These are phyloP conservation scores for Anas flavirostris DNA, from an alignment of 2,797 vertebrate genomes.

Conservation along the genomic window DNA sequence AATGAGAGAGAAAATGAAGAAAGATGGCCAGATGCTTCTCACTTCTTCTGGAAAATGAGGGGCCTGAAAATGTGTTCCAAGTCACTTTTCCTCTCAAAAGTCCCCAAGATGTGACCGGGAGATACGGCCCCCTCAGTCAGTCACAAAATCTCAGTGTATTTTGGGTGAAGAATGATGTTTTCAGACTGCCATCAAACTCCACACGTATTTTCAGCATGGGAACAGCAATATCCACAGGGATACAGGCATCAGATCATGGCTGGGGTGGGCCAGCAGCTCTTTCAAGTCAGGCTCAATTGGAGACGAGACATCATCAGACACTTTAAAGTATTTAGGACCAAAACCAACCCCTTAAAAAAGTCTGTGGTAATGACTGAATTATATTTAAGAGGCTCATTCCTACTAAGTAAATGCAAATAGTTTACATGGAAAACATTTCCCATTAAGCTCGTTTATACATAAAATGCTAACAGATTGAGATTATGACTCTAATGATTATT, in stretches of 20 bases:
- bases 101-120: not conserved
- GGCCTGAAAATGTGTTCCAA: not conserved
- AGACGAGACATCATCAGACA: not conserved
- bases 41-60: not conserved
- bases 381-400: constrained; percentile 9
- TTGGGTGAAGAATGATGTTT: not conserved
- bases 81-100: not conserved
- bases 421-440: constrained; percentile 55
- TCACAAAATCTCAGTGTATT: not conserved
- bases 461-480: constrained; percentile 69
- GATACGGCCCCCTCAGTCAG: not conserved
- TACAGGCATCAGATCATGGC: not conserved
- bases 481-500: constrained; percentile 61
- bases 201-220: not conserved
- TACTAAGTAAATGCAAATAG: constrained; percentile 42
- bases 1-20: not conserved
- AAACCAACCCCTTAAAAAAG: not conserved
- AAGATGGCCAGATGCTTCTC: not conserved
- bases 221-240: not conserved
- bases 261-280: not conserved
- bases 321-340: not conserved
- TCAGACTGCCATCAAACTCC: not conserved
- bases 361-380: constrained; percentile 8
- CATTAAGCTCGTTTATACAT: constrained; percentile 57
- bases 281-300: not conserved